A percentile compares a stretch with the other conserved stretches of the same genome.
Conservation (phyloP, 2,888 invertebrate species). For the Diplazon laetatorius region DNA sequence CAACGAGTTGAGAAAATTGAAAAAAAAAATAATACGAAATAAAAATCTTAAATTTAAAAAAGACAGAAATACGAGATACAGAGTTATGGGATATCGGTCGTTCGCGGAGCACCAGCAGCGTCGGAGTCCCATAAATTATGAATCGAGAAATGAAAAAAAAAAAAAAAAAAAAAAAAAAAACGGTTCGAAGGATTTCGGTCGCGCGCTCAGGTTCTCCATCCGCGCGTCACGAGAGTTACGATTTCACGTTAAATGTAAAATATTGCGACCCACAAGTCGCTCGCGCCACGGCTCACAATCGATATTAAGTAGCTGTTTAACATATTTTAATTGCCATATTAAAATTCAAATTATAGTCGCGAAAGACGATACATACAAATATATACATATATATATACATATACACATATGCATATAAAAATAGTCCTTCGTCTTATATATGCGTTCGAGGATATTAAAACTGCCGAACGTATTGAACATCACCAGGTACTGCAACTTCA, state of each 20-base stretch:
- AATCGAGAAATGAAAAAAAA: too few species aligned
- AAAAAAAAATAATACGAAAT: constrained; percentile 4
- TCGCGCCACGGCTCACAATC: constrained; percentile 44
- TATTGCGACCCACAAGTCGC: constrained; percentile 72
- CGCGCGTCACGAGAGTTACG: constrained; percentile 74
- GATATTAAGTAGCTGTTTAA: constrained; percentile 78
- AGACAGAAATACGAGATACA: background rate
- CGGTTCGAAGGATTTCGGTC: constrained; percentile 30
- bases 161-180: too few species aligned
- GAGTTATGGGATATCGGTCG: constrained; percentile 20
- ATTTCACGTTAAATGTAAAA: constrained; percentile 79
- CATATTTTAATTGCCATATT: constrained; percentile 79
- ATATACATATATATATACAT: too few species aligned
- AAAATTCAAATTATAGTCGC: constrained; percentile 72
- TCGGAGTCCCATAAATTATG: constrained; percentile 65
- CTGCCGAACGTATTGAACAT: background rate
- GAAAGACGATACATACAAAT: constrained; percentile 7
- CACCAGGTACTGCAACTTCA: background rate
- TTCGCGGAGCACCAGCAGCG: constrained; percentile 55
- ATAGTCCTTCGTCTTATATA: too few species aligned
- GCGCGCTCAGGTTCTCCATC: background rate
- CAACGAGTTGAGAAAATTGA: constrained; percentile 18
- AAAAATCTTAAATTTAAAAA: background rate
- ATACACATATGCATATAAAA: constrained; percentile 9
- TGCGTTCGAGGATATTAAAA: constrained; percentile 6